Evolutionary conservation across 2,797 vertebrate genomes (phyloP).

Genomic region (Phalanger gymnotis): DNA sequence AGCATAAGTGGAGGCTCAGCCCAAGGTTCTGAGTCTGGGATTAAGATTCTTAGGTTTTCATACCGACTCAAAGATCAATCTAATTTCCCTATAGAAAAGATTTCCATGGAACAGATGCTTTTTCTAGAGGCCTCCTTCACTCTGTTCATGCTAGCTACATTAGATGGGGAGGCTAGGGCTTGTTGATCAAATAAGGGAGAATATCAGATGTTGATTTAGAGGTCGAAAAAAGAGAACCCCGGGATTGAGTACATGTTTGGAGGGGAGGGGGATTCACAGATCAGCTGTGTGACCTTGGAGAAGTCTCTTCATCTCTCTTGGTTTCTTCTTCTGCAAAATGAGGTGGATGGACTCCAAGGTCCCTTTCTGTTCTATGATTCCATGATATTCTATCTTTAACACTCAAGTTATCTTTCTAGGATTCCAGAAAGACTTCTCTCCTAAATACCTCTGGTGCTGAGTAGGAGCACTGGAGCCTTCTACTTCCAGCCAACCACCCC

Average conservation of each 20-base stretch:
- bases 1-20: not conserved
- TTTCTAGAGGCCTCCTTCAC: not conserved
- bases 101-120: not conserved
- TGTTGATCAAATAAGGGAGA: not conserved
- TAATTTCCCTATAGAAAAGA: not conserved
- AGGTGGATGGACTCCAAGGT: not conserved
- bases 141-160: not conserved
- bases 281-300: conserved; percentile 25
- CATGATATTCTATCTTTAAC: not conserved
- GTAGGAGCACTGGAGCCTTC: not conserved
- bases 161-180: not conserved
- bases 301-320: conserved; percentile 6
- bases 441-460: not conserved
- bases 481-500: conserved; percentile 5
- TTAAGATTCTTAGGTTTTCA: not conserved
- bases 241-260: not conserved
- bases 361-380: not conserved
- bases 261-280: not conserved
- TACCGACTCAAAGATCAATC: not conserved
- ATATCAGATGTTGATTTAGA: not conserved
- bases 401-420: not conserved
- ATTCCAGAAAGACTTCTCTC: not conserved
- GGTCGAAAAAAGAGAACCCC: not conserved
- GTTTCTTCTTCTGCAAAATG: not conserved
- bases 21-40: not conserved